phyloP scores from a whole-genome alignment of 2,797 vertebrate genomes.

The Epinephelus coioides region DNA sequence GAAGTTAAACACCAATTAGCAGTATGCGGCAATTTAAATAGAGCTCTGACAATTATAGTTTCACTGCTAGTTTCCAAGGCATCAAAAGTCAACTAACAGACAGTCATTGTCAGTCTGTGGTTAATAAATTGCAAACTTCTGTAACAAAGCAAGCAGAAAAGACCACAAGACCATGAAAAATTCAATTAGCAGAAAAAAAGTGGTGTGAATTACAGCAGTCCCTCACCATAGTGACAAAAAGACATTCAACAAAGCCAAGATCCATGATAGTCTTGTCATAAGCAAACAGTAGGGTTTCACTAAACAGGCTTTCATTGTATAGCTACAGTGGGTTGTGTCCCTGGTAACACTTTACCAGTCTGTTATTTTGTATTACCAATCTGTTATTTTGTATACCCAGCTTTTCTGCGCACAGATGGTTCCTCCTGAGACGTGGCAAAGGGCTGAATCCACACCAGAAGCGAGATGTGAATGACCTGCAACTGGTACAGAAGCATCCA shows the following conservation, averaged over 20 bases:
- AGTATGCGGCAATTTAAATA: conserved; percentile 34
- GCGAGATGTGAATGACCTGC: background rate
- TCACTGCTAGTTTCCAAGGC: conserved; percentile 28
- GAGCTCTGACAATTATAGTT: conserved; percentile 29
- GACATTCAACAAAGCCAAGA: background rate
- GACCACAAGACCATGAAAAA: background rate
- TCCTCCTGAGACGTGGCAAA: background rate
- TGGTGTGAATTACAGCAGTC: accelerated
- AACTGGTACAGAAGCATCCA: background rate
- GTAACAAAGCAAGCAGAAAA: background rate
- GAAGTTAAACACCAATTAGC: conserved; percentile 60
- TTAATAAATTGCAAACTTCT: conserved; percentile 28
- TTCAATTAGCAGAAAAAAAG: background rate
- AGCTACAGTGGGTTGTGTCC: too few relatives aligned
- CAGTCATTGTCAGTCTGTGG: conserved; percentile 2
- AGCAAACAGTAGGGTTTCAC: too few relatives aligned
- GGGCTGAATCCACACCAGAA: background rate
- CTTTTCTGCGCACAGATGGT: background rate
- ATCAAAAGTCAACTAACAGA: conserved; percentile 24
- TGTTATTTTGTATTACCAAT: background rate
- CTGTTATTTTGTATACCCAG: background rate
- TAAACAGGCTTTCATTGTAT: too few relatives aligned
- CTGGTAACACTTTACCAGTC: too few relatives aligned
- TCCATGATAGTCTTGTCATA: too few relatives aligned
- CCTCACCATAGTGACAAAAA: background rate